These are phyloP conservation scores for Prorops nasuta DNA, from an alignment of 1,140 invertebrate species.

Conservation along the genomic window DNA sequence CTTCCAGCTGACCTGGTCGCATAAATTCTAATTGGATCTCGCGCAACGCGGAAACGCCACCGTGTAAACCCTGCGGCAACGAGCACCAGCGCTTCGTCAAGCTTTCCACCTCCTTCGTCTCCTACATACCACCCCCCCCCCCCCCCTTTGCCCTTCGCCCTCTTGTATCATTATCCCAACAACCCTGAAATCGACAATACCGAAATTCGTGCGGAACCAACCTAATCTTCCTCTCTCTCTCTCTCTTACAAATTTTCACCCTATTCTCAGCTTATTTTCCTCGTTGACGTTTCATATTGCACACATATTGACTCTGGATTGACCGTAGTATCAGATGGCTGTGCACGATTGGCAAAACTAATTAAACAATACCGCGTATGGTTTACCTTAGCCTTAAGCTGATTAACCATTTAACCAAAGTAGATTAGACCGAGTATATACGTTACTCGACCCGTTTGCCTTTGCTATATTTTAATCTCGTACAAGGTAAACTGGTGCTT, in stretches of 20 bases:
- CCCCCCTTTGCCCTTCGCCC: too few species aligned
- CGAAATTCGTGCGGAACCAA: not conserved
- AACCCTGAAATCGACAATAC: not conserved
- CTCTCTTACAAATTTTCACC: too few species aligned
- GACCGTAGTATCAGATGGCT: not conserved
- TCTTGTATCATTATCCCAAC: not conserved
- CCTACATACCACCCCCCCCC: not conserved
- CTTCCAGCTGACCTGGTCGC: slow-evolving; percentile 30
- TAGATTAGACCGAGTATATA: not conserved
- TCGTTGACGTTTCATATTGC: not conserved
- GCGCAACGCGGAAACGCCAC: too few species aligned
- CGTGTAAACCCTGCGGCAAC: slow-evolving; percentile 10
- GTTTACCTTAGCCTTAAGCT: not conserved
- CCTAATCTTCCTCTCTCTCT: too few species aligned
- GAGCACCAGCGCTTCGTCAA: not conserved
- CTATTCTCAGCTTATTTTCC: too few species aligned
- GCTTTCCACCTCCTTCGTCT: not conserved
- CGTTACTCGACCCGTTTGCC: not conserved
- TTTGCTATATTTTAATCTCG: not conserved
- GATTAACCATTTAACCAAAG: not conserved
- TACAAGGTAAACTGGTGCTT: too few species aligned
- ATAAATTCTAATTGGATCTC: slow-evolving; percentile 34
- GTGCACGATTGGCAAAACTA: too few species aligned
- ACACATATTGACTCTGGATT: not conserved
- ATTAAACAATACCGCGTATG: too few species aligned